A percentile compares a stretch with the other conserved stretches of the same genome.
Conservation (phyloP, 1,140 invertebrate species). For the Tyrophagus putrescentiae region DNA sequence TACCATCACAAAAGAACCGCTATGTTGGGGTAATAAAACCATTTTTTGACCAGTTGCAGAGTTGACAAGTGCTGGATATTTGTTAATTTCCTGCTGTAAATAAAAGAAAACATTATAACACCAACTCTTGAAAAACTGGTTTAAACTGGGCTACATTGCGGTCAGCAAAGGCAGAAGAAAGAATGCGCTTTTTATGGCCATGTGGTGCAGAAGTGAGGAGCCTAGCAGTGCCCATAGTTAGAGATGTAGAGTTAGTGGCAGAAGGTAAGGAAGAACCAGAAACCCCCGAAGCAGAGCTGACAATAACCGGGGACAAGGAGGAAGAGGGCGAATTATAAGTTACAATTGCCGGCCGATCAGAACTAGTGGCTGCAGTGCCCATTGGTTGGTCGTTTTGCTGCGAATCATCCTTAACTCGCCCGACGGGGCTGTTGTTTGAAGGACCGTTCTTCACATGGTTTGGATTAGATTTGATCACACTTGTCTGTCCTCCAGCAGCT, state of each 20-base stretch:
- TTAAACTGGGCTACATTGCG: neutral
- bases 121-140: no score
- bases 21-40: neutral
- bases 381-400: neutral
- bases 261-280: neutral
- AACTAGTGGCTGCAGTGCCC: neutral
- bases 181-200: conserved; percentile 6
- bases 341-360: neutral
- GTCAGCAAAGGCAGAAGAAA: neutral
- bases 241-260: neutral
- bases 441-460: conserved; percentile 7
- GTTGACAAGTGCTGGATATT: no score
- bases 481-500: neutral
- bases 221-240: neutral
- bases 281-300: neutral
- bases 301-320: conserved; percentile 3
- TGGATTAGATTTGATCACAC: conserved; percentile 13
- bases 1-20: conserved; percentile 1
- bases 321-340: neutral
- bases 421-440: neutral
- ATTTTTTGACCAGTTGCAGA: conserved; percentile 1
- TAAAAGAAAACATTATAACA: no score
- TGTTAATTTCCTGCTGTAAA: no score
- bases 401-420: neutral
- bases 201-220: neutral